These are phyloP conservation scores for Diorhabda sublineata DNA, from an alignment of 1,140 invertebrate genomes.

Conservation along the genomic window DNA sequence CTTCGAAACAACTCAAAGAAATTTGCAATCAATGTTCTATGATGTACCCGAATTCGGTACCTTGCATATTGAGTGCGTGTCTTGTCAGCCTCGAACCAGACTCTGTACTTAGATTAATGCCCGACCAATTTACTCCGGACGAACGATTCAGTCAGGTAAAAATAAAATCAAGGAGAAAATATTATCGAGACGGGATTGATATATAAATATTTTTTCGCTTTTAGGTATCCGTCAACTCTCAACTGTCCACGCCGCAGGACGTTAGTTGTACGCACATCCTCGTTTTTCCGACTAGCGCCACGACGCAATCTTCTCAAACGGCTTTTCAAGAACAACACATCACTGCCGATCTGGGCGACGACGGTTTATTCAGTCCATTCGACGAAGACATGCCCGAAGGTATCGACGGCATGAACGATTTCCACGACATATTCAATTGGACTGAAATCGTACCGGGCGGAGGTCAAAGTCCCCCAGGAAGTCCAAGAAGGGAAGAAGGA, in stretches of 20 bases:
- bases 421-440: slow-evolving; percentile 68
- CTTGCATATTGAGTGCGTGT: slow-evolving; percentile 93
- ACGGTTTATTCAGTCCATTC: slow-evolving; percentile 65
- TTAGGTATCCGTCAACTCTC: slow-evolving; percentile 69
- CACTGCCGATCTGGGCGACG: slow-evolving; percentile 70
- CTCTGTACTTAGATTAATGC: slow-evolving; percentile 86
- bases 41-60: slow-evolving; percentile 73
- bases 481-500: slow-evolving; percentile 54
- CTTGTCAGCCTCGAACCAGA: slow-evolving; percentile 96
- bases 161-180: slow-evolving; percentile 50
- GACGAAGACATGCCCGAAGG: slow-evolving; percentile 71
- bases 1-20: slow-evolving; percentile 83
- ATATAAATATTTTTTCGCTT: slow-evolving; percentile 54
- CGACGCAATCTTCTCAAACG: slow-evolving; percentile 86
- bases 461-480: slow-evolving; percentile 57
- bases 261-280: slow-evolving; percentile 97
- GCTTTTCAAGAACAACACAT: slow-evolving; percentile 74
- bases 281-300: slow-evolving; percentile 97
- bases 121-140: slow-evolving; percentile 91
- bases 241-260: slow-evolving; percentile 87
- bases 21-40: slow-evolving; percentile 85
- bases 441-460: slow-evolving; percentile 58
- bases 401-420: slow-evolving; percentile 67
- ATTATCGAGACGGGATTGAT: slow-evolving; percentile 43
- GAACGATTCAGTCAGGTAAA: slow-evolving; percentile 75